Conservation (phyloP, 2,888 invertebrate species). For the Chironomus tentans region DNA sequence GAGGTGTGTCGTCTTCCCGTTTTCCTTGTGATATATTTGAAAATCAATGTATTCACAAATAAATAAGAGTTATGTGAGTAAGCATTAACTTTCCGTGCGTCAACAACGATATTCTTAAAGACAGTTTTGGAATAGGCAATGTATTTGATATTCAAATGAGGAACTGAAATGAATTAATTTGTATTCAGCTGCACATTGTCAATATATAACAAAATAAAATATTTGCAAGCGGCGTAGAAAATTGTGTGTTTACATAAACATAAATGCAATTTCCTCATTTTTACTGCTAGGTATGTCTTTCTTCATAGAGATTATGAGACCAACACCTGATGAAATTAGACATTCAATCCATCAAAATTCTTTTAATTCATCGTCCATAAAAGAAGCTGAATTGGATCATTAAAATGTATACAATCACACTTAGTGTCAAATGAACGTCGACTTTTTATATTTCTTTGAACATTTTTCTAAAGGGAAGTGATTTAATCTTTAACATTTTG, state of each 20-base stretch:
- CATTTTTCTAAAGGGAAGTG: no score
- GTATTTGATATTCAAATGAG: neutral
- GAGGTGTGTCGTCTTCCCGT: no score
- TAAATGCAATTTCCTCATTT: no score
- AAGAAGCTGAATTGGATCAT: neutral
- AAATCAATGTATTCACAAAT: neutral
- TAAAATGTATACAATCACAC: neutral
- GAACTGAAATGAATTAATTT: conserved; percentile 8
- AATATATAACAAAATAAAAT: neutral
- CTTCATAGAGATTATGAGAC: no score
- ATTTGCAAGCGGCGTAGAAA: no score
- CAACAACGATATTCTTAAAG: neutral
- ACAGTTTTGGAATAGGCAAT: no score
- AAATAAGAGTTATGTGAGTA: neutral
- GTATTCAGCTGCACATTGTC: neutral
- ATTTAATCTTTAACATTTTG: no score
- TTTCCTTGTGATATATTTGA: neutral
- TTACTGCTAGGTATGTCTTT: no score
- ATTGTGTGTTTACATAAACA: no score
- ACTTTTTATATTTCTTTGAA: no score
- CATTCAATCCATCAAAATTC: no score
- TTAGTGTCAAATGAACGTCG: neutral
- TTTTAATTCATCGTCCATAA: neutral
- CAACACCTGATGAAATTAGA: no score
- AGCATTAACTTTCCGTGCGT: neutral